phyloP scores from a whole-genome alignment of 1,140 invertebrate genomes.

The Drosophila parabipectinata region DNA sequence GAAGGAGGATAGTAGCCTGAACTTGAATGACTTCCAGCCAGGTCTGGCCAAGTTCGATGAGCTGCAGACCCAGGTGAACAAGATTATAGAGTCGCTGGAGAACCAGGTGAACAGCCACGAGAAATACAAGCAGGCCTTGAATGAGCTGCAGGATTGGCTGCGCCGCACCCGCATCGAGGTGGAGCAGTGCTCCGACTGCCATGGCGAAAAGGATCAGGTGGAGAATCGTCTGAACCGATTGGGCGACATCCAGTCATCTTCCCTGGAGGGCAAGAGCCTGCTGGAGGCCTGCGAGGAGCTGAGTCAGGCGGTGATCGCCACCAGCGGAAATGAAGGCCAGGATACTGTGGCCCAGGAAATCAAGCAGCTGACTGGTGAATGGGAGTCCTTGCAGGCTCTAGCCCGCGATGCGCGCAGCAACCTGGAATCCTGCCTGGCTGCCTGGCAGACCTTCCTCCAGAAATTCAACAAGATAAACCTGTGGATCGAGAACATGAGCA shows the following conservation, averaged over 20 bases:
- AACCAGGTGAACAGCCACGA: constrained; percentile 94
- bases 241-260: constrained; percentile 87
- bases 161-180: constrained; percentile 92
- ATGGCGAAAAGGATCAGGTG: constrained; percentile 91
- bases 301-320: constrained; percentile 91
- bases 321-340: constrained; percentile 94
- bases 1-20: constrained; percentile 87
- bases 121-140: constrained; percentile 92
- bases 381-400: constrained; percentile 93
- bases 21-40: constrained; percentile 88
- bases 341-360: constrained; percentile 93
- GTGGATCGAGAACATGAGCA: constrained; percentile 91
- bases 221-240: constrained; percentile 90
- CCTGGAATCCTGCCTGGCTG: constrained; percentile 91
- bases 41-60: constrained; percentile 89
- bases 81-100: constrained; percentile 90
- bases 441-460: constrained; percentile 93
- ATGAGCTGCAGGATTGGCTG: constrained; percentile 94
- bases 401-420: constrained; percentile 91
- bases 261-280: constrained; percentile 89
- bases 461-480: constrained; percentile 90
- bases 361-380: constrained; percentile 92
- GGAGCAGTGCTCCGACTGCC: constrained; percentile 93
- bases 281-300: constrained; percentile 90
- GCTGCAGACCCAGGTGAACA: constrained; percentile 87